Base-by-base conservation (phyloP, 2,888 invertebrate species). In the Cerceris rybyensis region DNA sequence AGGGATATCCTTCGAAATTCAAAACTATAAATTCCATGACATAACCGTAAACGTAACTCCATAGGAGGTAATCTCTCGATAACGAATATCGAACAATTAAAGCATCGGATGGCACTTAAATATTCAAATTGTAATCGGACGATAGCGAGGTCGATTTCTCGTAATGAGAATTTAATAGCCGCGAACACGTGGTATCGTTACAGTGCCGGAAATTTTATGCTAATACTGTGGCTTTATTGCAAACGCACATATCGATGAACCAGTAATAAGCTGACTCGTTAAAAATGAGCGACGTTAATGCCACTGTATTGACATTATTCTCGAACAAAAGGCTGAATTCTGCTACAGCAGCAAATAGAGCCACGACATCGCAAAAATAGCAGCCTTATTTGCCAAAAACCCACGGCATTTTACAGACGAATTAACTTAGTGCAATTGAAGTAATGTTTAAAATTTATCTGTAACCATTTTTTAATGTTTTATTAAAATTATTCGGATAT, bases 91-190 rank as follows among this genome's bases (percentile, higher is more conserved):
- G 70, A 83, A 82, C 73, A 77, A 82, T 83, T 83, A 75, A 81
- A 72, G 71, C 70, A 65, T 28, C 70, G 63, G 49, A 54, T 70
- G 74, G 71, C 72, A 65, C 77, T 82, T 73, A 79, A 82, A 84
- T 78, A 75, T 83, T 72, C 78, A 66, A 58, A 55, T 65, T 52
- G 65, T 78, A 81, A 83, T 81, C 42, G 67, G 70, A 54, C 54
- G 65, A 63, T 58, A 41, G 70, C 64, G 67, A 54, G 59, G 42
- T 75, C 64, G 64, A 63, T 76, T 76, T 59, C 74, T 70, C 70
- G 55, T 80, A 80, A 84, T 77, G 77, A 70, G 71, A 70, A 77
- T 80, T 83, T 84, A 77, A 84, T 82, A 81, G 66, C 63, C 67
- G 54, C 55, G 16, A 59, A 69, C 63, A 52, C 17, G 28, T 16